Evolutionary conservation across 2,888 invertebrate genomes (phyloP), one percentile per base, ranked within the genome.

Genomic region (Pocota personata): DNA sequence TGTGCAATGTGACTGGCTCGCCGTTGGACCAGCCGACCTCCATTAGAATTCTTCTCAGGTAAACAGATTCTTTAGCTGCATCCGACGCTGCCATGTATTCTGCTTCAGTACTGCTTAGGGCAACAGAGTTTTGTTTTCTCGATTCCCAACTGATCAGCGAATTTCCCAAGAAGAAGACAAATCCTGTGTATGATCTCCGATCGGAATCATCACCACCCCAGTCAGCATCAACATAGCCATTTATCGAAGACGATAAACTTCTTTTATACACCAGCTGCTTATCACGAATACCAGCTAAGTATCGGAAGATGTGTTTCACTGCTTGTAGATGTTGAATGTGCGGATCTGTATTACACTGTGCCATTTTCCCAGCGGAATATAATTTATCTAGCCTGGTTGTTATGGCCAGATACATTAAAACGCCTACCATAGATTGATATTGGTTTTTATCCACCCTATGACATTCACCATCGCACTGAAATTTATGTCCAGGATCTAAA

Each of bases 361-460:
- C 88, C 12, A 88, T 76, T 69, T 83, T 69, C 37, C 82, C 86
- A 10, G 87, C 87, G n/a, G 87, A 86, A 27, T 83, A 77, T 37
- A 66, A 58, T 32, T 88, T 88, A 71, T 88, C 88, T 7, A 87
- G 88, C n/a, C 88, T 57, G 12, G 88, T 87, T 14, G 75, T 75
- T 66, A 82, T 66, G 16, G 79, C 72, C 21, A 86, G 40, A 71
- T 87, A 88, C 35, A 82, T 75, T 35, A 87, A 64, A 35, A 76
- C 77, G n/a, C 87, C 87, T 14, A 88, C 76, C 27, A 73, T 48
- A 50, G 82, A 86, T 52, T 88, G 88, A 52, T 88, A 88, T 8
- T 60, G 7, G 3, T 46, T 73, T 50, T 76, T 50, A 10, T 88
- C 67, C 8, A 71, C 69, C 19, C 27, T 50, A 8, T 75, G 69